These are phyloP conservation scores for Diplazon laetatorius DNA, from an alignment of 2,888 invertebrate genomes.

Conservation along the genomic window DNA sequence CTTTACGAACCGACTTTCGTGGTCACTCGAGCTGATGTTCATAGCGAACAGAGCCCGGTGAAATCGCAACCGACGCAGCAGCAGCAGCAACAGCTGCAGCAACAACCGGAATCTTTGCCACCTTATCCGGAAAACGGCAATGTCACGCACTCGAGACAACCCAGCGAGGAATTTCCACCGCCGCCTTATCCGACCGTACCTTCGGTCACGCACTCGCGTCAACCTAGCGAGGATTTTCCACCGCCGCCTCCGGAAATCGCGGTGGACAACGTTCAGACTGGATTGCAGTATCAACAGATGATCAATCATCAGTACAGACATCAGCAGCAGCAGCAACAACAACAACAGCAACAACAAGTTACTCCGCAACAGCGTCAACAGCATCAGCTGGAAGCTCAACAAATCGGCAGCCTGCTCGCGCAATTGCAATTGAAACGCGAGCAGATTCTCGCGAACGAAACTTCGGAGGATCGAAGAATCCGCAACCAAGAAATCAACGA, in stretches of 20 bases:
- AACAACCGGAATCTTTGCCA: conserved; percentile 84
- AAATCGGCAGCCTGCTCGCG: conserved; percentile 76
- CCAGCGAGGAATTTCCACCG: conserved; percentile 84
- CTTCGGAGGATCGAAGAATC: conserved; percentile 73
- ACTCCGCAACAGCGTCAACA: conserved; percentile 67
- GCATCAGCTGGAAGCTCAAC: conserved; percentile 75
- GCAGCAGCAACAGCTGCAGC: conserved; percentile 28
- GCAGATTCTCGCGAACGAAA: conserved; percentile 78
- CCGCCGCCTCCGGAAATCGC: conserved; percentile 93
- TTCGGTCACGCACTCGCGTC: conserved; percentile 91
- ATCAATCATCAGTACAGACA: conserved; percentile 56
- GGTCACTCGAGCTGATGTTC: conserved; percentile 93
- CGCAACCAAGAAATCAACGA: conserved; percentile 64
- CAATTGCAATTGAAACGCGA: conserved; percentile 82
- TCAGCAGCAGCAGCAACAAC: conserved; percentile 52
- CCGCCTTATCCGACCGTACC: conserved; percentile 92
- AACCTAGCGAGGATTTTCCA: conserved; percentile 94
- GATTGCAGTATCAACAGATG: conserved; percentile 57
- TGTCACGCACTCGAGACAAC: conserved; percentile 83
- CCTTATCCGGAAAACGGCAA: conserved; percentile 82
- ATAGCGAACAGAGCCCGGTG: conserved; percentile 90
- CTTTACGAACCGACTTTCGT: conserved; percentile 83
- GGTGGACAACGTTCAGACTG: conserved; percentile 80
- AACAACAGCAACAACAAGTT: conserved; percentile 32
- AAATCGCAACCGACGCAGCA: conserved; percentile 79